A percentile compares a stretch with the other conserved stretches of the same genome.
These are phyloP conservation scores for Radopholus similis DNA, from an alignment of 1,140 invertebrate species.

Conservation along the genomic window DNA sequence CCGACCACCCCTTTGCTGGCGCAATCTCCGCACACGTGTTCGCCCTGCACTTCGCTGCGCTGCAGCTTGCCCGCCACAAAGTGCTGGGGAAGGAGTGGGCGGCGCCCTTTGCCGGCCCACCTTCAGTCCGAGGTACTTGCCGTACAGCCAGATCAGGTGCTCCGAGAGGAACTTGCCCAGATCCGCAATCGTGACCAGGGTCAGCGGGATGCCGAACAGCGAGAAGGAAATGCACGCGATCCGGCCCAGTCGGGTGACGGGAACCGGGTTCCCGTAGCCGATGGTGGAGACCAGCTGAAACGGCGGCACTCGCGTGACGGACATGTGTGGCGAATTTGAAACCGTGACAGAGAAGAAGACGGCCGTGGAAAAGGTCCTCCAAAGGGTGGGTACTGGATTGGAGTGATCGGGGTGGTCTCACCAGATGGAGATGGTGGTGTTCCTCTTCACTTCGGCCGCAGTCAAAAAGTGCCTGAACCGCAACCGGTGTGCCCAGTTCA, in stretches of 20 bases:
- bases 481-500: too few relatives aligned
- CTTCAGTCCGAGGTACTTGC: slow-evolving; percentile 55
- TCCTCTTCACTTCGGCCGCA: slow-evolving; percentile 54
- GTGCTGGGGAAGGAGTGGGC: background rate
- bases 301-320: background rate
- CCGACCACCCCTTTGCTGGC: slow-evolving; percentile 42
- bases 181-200: slow-evolving; percentile 59
- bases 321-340: background rate
- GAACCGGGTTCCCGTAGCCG: slow-evolving; percentile 59
- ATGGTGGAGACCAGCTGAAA: slow-evolving; percentile 25
- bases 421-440: slow-evolving; percentile 56
- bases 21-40: slow-evolving; percentile 54
- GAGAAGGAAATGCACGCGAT: slow-evolving; percentile 56
- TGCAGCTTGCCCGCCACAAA: slow-evolving; percentile 5
- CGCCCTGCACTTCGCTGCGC: slow-evolving; percentile 23
- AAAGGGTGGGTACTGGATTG: background rate
- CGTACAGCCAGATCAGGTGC: slow-evolving; percentile 58
- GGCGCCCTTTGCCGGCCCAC: background rate
- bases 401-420: background rate
- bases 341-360: slow-evolving; percentile 60
- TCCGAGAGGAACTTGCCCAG: slow-evolving; percentile 58
- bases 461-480: slow-evolving; percentile 57
- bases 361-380: slow-evolving; percentile 56
- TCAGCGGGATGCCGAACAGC: slow-evolving; percentile 57
- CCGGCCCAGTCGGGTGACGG: slow-evolving; percentile 36